A percentile compares a stretch with the other conserved stretches of the same genome.
Conservation (phyloP, 2,888 invertebrate genomes). For the Abrostola tripartita region DNA sequence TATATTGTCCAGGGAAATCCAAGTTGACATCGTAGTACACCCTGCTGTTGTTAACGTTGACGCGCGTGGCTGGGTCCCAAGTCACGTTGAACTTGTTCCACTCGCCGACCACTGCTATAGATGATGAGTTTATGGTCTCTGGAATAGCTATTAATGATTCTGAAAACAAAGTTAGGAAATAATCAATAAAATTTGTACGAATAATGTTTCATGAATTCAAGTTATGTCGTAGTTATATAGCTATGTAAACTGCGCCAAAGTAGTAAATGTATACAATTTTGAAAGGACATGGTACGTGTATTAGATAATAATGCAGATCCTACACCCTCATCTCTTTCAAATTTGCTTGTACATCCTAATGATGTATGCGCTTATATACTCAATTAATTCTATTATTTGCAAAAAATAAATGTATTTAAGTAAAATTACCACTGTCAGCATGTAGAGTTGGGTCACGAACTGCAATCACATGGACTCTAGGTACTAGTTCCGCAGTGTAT, state of each 20-base stretch:
- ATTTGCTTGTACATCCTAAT: background rate
- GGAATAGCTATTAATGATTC: constrained; percentile 91
- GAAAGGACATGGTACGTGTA: too few species aligned
- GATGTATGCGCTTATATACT: too few species aligned
- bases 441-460: constrained; percentile 92
- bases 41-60: constrained; percentile 94
- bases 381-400: too few species aligned
- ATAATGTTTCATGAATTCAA: too few species aligned
- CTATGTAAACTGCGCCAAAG: background rate
- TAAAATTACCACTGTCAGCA: constrained; percentile 86
- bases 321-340: too few species aligned
- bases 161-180: constrained; percentile 49
- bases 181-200: background rate
- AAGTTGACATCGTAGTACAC: constrained; percentile 95
- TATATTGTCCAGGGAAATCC: constrained; percentile 85
- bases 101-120: constrained; percentile 91
- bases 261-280: background rate
- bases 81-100: constrained; percentile 95
- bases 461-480: constrained; percentile 91
- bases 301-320: too few species aligned
- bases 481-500: constrained; percentile 91
- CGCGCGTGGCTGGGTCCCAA: constrained; percentile 92
- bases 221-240: too few species aligned
- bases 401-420: too few species aligned
- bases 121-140: constrained; percentile 89